phyloP scores from a whole-genome alignment of 92 coral and sea anemone species.

The Paragorgia papillata region DNA sequence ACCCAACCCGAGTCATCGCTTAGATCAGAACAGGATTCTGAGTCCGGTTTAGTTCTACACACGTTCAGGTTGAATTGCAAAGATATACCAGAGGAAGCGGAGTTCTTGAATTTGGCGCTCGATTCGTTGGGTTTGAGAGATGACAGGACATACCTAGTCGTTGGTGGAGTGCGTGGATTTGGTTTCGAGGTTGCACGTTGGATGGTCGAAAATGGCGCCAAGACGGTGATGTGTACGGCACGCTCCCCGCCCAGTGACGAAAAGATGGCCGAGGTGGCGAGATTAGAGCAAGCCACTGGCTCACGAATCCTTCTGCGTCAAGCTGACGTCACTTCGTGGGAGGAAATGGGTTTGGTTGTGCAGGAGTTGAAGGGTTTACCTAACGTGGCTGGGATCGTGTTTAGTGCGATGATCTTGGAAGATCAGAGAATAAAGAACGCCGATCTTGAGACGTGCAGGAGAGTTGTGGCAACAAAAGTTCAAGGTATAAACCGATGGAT shows the following conservation, averaged over 20 bases:
- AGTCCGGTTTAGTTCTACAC: not conserved
- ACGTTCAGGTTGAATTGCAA: not conserved
- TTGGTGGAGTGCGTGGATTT: conserved; percentile 74
- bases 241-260: conserved; percentile 68
- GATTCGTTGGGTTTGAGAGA: conserved; percentile 60
- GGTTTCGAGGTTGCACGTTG: conserved; percentile 82
- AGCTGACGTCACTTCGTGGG: conserved; percentile 52
- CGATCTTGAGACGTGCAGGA: conserved; percentile 48
- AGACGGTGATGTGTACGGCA: conserved; percentile 60
- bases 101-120: conserved; percentile 36
- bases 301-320: conserved; percentile 46
- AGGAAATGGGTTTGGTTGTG: conserved; percentile 38
- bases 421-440: conserved; percentile 59
- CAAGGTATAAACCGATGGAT: conserved; percentile 57
- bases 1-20: not conserved
- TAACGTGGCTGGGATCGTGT: conserved; percentile 73
- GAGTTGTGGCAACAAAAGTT: conserved; percentile 70
- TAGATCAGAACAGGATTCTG: not conserved
- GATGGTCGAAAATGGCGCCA: conserved; percentile 77
- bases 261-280: conserved; percentile 52
- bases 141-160: conserved; percentile 69
- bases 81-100: not conserved
- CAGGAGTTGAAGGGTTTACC: conserved; percentile 58
- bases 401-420: conserved; percentile 70
- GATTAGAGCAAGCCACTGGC: conserved; percentile 59